Base-by-base conservation (phyloP, 2,797 vertebrate genomes). In the Bryconaethiops microstoma region DNA sequence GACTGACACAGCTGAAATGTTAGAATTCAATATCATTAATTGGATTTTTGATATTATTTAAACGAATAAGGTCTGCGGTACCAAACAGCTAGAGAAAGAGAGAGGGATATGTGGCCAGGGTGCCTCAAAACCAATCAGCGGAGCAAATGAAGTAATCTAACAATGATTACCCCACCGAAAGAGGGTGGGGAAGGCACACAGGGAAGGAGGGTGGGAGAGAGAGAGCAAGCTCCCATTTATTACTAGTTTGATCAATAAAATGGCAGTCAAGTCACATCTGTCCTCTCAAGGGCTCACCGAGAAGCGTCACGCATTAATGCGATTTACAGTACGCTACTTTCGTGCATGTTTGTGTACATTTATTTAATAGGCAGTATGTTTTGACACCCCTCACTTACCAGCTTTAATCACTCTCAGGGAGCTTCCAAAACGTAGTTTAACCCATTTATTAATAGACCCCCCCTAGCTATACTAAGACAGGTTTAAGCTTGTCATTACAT, bases 201-300 rank as follows among this genome's bases (percentile, higher is more conserved):
- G 23, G 7, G 79, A 76, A 50, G n/a, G n/a, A 57, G 29, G 1
- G 59, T 52, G 21, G 45, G 82, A 83, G 84, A 63, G 39, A 59
- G 72, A 65, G 19, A 71, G 13, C 1, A 10, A 52, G 21, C n/a
- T 35, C 29, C 35, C 69, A 71, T 71, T 52, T 71, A 54, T 25
- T 54, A 45, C 48, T 39, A 9, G 21, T 54, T 71, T 52, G 25
- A 73, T 73, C 70, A 55, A 73, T 73, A 73, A 73, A 73, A 69
- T 48, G 45, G 21, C 68, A 71, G 45, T 52, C 68, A 71, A 29
- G 25, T 55, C 25, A 73, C 70, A n/a, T 73, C 50, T 55, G 50
- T 35, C 50, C 52, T 55, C 16, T 73, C 17, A 55, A 73, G 23
- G 50, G 70, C 50, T 57, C 9, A 2, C 39, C 16, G 52, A 73